These are phyloP conservation scores for Meda fulgida DNA, from an alignment of 2,797 vertebrate species.

Conservation along the genomic window DNA sequence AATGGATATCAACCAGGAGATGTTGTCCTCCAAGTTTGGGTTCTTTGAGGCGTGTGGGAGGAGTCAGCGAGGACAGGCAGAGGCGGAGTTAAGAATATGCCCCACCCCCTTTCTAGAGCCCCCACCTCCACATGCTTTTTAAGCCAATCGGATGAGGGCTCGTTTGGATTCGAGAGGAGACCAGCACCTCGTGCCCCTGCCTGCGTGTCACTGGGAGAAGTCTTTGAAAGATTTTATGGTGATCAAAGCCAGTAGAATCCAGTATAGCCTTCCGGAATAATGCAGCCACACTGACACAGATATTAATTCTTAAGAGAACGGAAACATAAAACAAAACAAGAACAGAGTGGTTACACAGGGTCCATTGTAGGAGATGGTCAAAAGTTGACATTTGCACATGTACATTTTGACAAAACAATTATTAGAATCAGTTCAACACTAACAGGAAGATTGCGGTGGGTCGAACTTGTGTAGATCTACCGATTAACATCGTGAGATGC, in stretches of 20 bases:
- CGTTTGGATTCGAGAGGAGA: slow-evolving; percentile 55
- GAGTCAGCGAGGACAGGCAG: slow-evolving; percentile 54
- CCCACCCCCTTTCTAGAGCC: slow-evolving; percentile 52
- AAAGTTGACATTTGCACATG: slow-evolving; percentile 52
- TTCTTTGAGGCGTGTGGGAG: slow-evolving; percentile 51
- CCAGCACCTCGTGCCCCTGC: slow-evolving; percentile 56
- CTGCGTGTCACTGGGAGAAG: slow-evolving; percentile 58
- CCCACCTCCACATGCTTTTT: slow-evolving; percentile 56
- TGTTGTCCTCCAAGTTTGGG: slow-evolving; percentile 63
- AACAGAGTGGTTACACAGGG: slow-evolving; percentile 61
- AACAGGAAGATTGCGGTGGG: slow-evolving; percentile 32
- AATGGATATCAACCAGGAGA: slow-evolving; percentile 64
- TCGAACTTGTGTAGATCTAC: slow-evolving; percentile 5
- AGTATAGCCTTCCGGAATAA: slow-evolving; percentile 72
- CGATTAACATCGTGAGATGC: slow-evolving; percentile 20
- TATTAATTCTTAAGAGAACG: slow-evolving; percentile 66
- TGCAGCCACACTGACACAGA: slow-evolving; percentile 65
- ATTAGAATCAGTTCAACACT: slow-evolving; percentile 41
- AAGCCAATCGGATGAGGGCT: slow-evolving; percentile 65
- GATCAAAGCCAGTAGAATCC: slow-evolving; percentile 69
- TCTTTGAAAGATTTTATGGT: slow-evolving; percentile 72
- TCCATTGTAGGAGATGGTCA: slow-evolving; percentile 44
- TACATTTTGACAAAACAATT: slow-evolving; percentile 44
- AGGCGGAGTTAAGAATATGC: slow-evolving; percentile 55
- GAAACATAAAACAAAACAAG: slow-evolving; percentile 64